Evolutionary conservation across 2,888 invertebrate genomes (phyloP), one percentile per base, ranked within the genome.

Genomic region (Stegophylla sp.): DNA sequence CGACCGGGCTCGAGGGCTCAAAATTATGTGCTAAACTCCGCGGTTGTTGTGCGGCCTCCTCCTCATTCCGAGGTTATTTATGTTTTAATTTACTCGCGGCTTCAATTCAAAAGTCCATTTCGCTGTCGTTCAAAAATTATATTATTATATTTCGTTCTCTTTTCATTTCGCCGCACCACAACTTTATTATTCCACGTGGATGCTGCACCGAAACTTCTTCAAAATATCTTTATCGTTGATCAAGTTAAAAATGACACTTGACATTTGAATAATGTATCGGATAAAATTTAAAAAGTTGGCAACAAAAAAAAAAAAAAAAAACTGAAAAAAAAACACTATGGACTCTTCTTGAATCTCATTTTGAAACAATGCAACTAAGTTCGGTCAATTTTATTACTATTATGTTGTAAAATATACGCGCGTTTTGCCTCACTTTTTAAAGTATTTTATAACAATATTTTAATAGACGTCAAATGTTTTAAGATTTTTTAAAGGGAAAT

Each of bases 211-310:
- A 69, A 69, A 69, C 26, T 69, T 28, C 48, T 51, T n/a, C 48
- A 17, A 13, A 26, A 73, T 28, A 17, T 28, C 59, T 20, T 63
- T 74, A 63, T 63, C 48, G 20, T 74, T 34, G 61, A 74, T 63
- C 74, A 7, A 51, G 63, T 74, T 34, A 34, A 63, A 48, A 63
- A 74, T 34, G 74, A 74, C 74, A 34, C 48, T 74, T 61, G 61
- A 20, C n/a, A 61, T 61, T 73, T 45, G 48, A 48, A 74, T 74
- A 61, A 74, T 61, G 43, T 61, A 74, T 74, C 20, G 61, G 15
- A 15, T 74, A 63, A 34, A 63, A 74, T 48, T 45, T 74, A 10
- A 48, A 72, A 43, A 48, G 17, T 61, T 28, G 1, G 10, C 12
- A 4, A 23, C 34, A 7, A 3, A 34, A 34, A 34, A 34, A 34